Percentiles rank a stretch among this genome's conserved stretches.
Evolutionary conservation across 2,113 vertebrate species (phyloP).

Genomic region (Dendropsophus ebraccatus): DNA sequence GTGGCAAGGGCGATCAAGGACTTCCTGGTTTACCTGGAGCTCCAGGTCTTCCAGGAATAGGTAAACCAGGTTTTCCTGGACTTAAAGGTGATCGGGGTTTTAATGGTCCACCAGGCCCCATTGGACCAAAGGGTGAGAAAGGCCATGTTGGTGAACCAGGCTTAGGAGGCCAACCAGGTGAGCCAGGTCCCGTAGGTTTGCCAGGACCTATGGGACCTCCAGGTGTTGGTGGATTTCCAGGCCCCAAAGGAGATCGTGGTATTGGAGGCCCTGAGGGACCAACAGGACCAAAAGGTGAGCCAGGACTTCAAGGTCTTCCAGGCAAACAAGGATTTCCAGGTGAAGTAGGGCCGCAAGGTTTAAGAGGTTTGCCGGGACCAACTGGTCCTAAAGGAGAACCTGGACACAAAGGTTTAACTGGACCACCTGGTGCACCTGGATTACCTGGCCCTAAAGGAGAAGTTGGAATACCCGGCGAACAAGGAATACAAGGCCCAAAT

Average conservation of each 20-base stretch:
- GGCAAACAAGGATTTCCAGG: slow-evolving; percentile 86
- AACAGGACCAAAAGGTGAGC: slow-evolving; percentile 83
- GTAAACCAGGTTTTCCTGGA: slow-evolving; percentile 89
- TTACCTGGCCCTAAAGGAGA: slow-evolving; percentile 83
- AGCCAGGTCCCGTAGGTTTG: slow-evolving; percentile 83
- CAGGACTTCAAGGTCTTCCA: slow-evolving; percentile 83
- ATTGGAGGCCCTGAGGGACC: slow-evolving; percentile 79
- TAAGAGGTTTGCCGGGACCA: slow-evolving; percentile 86
- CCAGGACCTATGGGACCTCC: slow-evolving; percentile 86
- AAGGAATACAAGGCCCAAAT: slow-evolving; percentile 87
- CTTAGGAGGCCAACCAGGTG: slow-evolving; percentile 81
- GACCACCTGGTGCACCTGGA: slow-evolving; percentile 80
- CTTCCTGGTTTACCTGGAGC: slow-evolving; percentile 84
- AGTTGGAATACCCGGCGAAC: slow-evolving; percentile 80
- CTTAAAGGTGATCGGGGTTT: slow-evolving; percentile 88
- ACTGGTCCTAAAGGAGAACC: slow-evolving; percentile 87
- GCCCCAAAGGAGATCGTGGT: slow-evolving; percentile 87
- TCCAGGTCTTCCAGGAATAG: slow-evolving; percentile 85
- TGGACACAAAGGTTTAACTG: slow-evolving; percentile 82
- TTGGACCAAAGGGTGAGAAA: slow-evolving; percentile 88
- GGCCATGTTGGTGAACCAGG: slow-evolving; percentile 84
- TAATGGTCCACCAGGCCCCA: slow-evolving; percentile 79
- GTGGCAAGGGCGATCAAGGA: slow-evolving; percentile 90
- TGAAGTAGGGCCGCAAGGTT: slow-evolving; percentile 82
- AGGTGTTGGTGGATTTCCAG: slow-evolving; percentile 85